phyloP scores from a whole-genome alignment of 2,888 invertebrate genomes.

The Alloplasta piceator region DNA sequence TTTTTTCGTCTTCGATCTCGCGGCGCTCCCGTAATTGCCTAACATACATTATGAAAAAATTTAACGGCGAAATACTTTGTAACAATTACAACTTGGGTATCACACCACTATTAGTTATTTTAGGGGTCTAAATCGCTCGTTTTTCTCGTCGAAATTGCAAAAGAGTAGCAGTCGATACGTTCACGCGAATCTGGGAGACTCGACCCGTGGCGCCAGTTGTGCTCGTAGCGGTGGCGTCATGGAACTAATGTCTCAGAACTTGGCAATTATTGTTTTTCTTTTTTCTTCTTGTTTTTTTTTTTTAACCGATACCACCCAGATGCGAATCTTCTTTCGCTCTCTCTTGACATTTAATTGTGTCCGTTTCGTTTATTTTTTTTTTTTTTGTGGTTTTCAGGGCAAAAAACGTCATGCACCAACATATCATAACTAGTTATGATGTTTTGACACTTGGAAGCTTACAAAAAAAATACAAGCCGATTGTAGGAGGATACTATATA shows the following conservation, averaged over 20 bases:
- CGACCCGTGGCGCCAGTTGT: constrained; percentile 29
- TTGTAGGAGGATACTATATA: too few species aligned
- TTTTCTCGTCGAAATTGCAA: constrained; percentile 35
- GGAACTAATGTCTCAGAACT: constrained; percentile 38
- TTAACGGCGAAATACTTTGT: constrained; percentile 66
- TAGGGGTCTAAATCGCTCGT: constrained; percentile 59
- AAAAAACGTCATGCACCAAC: too few species aligned
- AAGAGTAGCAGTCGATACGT: constrained; percentile 30
- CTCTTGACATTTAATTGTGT: constrained; percentile 21
- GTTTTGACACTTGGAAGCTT: too few species aligned
- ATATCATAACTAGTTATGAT: too few species aligned
- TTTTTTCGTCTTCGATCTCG: constrained; percentile 21
- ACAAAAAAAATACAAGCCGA: too few species aligned
- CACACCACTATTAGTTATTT: constrained; percentile 62
- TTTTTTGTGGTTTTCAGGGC: constrained; percentile 33
- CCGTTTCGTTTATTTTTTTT: constrained; percentile 15
- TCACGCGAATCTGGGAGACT: constrained; percentile 22
- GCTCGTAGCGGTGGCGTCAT: constrained; percentile 49
- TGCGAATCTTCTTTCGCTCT: constrained; percentile 22
- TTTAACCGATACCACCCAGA: constrained; percentile 14
- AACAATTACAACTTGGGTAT: constrained; percentile 66
- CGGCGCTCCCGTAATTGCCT: constrained; percentile 59
- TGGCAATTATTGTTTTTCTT: constrained; percentile 4
- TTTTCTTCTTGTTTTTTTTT: not conserved
- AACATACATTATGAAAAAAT: constrained; percentile 67